Conservation (phyloP, 2,888 invertebrate genomes). For the Acleris laterana region DNA sequence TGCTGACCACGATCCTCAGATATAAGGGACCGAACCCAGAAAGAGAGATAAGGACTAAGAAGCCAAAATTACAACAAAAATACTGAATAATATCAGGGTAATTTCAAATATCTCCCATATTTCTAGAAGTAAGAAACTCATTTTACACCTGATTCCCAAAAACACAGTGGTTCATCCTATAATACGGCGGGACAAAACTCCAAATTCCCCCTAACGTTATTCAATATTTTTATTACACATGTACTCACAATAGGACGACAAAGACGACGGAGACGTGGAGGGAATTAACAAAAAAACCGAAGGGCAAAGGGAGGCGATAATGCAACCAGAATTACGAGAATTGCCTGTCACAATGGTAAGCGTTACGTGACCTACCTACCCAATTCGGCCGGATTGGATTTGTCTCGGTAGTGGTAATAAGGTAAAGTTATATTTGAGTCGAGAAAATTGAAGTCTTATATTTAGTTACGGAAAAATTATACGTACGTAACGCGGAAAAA, state of each 20-base stretch:
- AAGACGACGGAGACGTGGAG: constrained; percentile 70
- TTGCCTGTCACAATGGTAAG: constrained; percentile 70
- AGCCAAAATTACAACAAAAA: too few species aligned
- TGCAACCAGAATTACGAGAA: constrained; percentile 64
- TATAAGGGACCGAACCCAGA: too few species aligned
- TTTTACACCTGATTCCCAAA: constrained; percentile 25
- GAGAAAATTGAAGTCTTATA: neutral
- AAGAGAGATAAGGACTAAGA: too few species aligned
- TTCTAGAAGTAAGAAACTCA: neutral
- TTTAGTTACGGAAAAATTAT: neutral
- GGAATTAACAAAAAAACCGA: constrained; percentile 75
- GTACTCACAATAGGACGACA: constrained; percentile 76
- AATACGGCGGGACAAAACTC: constrained; percentile 55
- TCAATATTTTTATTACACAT: constrained; percentile 67
- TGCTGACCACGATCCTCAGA: too few species aligned
- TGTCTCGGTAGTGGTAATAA: constrained; percentile 49
- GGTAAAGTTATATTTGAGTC: constrained; percentile 19
- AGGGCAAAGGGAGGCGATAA: constrained; percentile 67
- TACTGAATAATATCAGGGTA: too few species aligned
- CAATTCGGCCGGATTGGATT: constrained; percentile 62
- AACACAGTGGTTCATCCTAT: constrained; percentile 48
- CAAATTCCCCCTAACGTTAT: constrained; percentile 52
- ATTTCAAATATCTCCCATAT: neutral
- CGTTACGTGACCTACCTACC: constrained; percentile 69
- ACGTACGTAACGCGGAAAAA: too few species aligned